phyloP scores from a whole-genome alignment of 2,797 vertebrate genomes.

The Enteromius fasciolatus region DNA sequence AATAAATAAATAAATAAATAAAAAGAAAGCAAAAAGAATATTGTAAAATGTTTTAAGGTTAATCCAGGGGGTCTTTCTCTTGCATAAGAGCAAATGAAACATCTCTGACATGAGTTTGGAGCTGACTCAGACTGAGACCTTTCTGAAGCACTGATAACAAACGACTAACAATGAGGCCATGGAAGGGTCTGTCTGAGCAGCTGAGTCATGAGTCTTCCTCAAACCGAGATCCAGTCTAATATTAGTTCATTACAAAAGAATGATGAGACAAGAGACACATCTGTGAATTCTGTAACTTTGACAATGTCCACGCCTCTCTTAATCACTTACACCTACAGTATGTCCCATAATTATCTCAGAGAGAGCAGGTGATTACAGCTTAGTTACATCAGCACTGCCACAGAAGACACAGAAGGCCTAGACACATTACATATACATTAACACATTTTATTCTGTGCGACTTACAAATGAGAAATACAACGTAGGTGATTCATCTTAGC shows the following conservation, averaged over 20 bases:
- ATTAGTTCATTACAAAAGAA: constrained; percentile 35
- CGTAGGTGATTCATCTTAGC: neutral
- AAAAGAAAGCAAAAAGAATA: neutral
- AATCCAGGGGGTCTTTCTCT: constrained; percentile 15
- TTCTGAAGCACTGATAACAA: constrained; percentile 49
- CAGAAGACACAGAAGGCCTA: neutral
- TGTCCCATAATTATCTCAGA: constrained; percentile 13
- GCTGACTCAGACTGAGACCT: constrained; percentile 41
- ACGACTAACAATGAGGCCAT: neutral
- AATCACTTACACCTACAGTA: constrained; percentile 9
- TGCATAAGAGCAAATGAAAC: constrained; percentile 35
- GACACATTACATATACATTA: too few relatives aligned
- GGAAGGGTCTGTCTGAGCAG: neutral
- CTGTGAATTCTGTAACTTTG: constrained; percentile 29
- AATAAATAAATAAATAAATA: neutral
- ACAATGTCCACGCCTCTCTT: constrained; percentile 19
- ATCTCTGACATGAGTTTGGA: constrained; percentile 24
- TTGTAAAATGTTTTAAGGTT: neutral
- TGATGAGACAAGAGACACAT: constrained; percentile 43
- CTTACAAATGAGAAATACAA: constrained; percentile 4
- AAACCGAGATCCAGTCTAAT: constrained; percentile 42
- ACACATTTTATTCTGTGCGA: constrained; percentile 8
- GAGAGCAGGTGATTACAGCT: constrained; percentile 43
- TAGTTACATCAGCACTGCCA: constrained; percentile 15
- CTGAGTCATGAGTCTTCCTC: constrained; percentile 50